These are phyloP conservation scores for Lagopus leucura DNA, from an alignment of 2,113 vertebrate species.

Conservation along the genomic window DNA sequence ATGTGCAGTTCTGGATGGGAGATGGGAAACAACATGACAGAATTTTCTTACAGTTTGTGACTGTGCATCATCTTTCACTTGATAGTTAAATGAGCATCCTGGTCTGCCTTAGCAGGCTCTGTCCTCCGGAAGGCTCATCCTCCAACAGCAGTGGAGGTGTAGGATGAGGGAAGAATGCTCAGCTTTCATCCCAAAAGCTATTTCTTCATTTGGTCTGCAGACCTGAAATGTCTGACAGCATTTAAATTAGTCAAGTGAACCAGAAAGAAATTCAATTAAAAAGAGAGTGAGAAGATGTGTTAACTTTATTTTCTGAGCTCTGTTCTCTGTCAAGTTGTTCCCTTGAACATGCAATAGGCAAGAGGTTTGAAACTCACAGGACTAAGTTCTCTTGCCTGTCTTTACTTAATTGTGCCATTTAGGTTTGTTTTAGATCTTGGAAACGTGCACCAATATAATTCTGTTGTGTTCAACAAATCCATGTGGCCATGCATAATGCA, in stretches of 20 bases:
- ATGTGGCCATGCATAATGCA: not conserved
- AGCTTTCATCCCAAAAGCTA: not conserved
- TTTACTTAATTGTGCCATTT: not conserved
- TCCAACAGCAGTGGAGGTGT: not conserved
- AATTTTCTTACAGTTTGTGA: not conserved
- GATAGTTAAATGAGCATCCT: not conserved
- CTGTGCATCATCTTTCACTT: not conserved
- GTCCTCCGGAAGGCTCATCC: not conserved
- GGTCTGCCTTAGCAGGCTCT: not conserved
- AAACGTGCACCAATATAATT: not conserved
- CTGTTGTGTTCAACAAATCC: not conserved
- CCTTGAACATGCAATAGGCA: not conserved
- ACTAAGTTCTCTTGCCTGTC: not conserved
- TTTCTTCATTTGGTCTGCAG: slow-evolving; percentile 4
- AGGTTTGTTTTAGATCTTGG: not conserved
- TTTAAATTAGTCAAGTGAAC: slow-evolving; percentile 23
- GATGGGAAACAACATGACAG: not conserved
- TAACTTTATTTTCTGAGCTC: not conserved
- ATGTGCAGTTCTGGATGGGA: not conserved
- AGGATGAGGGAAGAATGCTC: not conserved
- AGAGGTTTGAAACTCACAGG: not conserved
- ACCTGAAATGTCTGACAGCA: not conserved
- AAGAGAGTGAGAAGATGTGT: not conserved
- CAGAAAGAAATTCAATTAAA: not conserved
- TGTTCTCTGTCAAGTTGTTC: not conserved